Base-by-base conservation (phyloP, 2,797 vertebrate species). In the Aldrovandia affinis region DNA sequence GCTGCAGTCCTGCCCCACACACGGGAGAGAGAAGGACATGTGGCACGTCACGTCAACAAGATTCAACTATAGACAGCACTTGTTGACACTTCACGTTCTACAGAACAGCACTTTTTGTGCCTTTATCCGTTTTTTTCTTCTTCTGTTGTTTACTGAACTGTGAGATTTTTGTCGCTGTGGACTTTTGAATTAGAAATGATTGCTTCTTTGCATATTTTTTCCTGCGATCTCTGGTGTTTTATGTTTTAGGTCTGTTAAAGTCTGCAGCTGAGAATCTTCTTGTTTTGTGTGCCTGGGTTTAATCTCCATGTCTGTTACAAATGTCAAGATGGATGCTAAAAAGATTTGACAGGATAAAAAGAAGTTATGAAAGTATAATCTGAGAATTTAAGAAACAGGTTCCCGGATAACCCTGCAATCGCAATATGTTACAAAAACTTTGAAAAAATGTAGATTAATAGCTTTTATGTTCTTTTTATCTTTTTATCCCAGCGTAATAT, bases 41-140 rank as follows among this genome's bases (percentile, higher is more conserved):
- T 39, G 68, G 20, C 33, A 75, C 70, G 68, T 83, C 82, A 83
- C 33, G 73, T 65, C 63, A 65, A 52, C 12, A n/a, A 59, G 44
- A 25, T 82, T 12, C 65, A 65, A 55, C 42, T 65, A 65, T 42
- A 68, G 39, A 54, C 47, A 73, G 28, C 52, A 83, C 68, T 77
- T 83, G 75, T 83, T 59, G 47, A 50, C 47, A 50, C 47, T 6
- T 50, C 47, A 50, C 12, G 47, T 50, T 50, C 47, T 12, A 5
- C 47, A n/a, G n/a, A n/a, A n/a, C 47, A 50, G 47, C 47, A 68
- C 30, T 33, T 68, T 68, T 36, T 30, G 15, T 68, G 30, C 30
- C 68, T 42, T 42, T 33, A 5, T 73, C 6, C 36, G 33, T 1
- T 73, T 73, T 73, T 5, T 30, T 30, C 2, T 73, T 73, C 28